phyloP scores from a whole-genome alignment of 2,888 invertebrate species.

The Dinocampus coccinellae region DNA sequence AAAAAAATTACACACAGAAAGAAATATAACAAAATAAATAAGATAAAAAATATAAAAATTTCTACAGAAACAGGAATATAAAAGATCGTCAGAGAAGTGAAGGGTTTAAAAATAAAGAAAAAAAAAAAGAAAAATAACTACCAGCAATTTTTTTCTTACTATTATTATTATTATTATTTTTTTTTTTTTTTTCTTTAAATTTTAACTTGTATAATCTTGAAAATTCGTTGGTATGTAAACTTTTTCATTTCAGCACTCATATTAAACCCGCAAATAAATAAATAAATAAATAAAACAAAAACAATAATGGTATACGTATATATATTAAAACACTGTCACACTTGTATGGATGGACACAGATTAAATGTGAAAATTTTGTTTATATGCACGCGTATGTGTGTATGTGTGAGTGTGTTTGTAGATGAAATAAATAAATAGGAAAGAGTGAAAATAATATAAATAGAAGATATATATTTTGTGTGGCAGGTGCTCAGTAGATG shows the following conservation, averaged over 20 bases:
- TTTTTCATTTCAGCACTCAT: too few relatives aligned
- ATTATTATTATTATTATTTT: too few relatives aligned
- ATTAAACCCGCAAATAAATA: too few relatives aligned
- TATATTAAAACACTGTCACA: not conserved
- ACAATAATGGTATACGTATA: not conserved
- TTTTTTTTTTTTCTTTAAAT: too few relatives aligned
- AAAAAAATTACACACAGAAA: too few relatives aligned
- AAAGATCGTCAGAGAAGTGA: too few relatives aligned
- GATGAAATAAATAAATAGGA: not conserved
- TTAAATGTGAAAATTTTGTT: not conserved
- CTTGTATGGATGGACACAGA: not conserved
- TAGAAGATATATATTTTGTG: not conserved
- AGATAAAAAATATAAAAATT: not conserved
- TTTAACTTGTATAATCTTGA: not conserved
- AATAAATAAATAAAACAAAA: not conserved
- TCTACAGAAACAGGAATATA: too few relatives aligned
- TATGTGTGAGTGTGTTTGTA: too few relatives aligned
- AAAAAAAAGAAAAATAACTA: too few relatives aligned
- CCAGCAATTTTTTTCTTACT: too few relatives aligned
- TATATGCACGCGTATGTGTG: not conserved
- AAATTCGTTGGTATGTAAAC: not conserved
- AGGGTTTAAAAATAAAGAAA: too few relatives aligned
- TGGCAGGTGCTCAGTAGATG: constrained; percentile 32
- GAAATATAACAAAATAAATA: not conserved
- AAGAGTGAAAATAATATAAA: not conserved